Base-by-base conservation (phyloP, 2,888 invertebrate species). In the Monopis laevigella region DNA sequence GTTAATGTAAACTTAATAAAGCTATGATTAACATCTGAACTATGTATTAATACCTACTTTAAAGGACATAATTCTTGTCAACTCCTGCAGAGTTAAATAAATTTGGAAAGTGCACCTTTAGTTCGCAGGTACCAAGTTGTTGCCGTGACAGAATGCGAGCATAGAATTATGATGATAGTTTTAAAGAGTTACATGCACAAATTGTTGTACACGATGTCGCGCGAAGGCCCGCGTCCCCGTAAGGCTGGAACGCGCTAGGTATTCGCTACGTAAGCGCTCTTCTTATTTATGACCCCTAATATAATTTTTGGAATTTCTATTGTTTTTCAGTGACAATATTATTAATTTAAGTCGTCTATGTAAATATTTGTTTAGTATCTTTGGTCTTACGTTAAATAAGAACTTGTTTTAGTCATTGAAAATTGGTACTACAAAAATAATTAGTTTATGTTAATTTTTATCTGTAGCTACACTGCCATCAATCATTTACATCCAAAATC, bases 111-210 rank as follows among this genome's bases (percentile, higher is more conserved):
- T 29, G 19, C 29, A 19, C 21, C 36, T 13, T 21, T 27, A 40
- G 40, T 40, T 27, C 40, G 40, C 26, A 28, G 17, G 40, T 29
- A n/a, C 51, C 51, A 59, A 52, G 54, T 52, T 42, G 45, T 56
- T 64, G 64, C 65, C 60, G 58, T 68, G 65, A 69, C 72, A 72
- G 61, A 69, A 69, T 70, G 65, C 57, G 62, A 67, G 64, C 59
- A 56, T 64, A 63, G 60, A 75, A 67, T 75, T 75, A 75, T 75
- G 68, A 68, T 69, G 70, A 68, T 74, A 75, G 71, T 72, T 73
- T 69, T 59, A 71, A 70, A 69, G 62, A 69, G 65, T 73, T 68
- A 69, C 67, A 65, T 64, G 61, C 61, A 63, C 60, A 57, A 70
- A 70, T 66, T 69, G 62, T 55, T 54, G 58, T 57, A 58, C 57